Evolutionary conservation across 2,113 vertebrate genomes (phyloP), one percentile per base, ranked within the genome.

Genomic region (Archocentrus centrarchus): DNA sequence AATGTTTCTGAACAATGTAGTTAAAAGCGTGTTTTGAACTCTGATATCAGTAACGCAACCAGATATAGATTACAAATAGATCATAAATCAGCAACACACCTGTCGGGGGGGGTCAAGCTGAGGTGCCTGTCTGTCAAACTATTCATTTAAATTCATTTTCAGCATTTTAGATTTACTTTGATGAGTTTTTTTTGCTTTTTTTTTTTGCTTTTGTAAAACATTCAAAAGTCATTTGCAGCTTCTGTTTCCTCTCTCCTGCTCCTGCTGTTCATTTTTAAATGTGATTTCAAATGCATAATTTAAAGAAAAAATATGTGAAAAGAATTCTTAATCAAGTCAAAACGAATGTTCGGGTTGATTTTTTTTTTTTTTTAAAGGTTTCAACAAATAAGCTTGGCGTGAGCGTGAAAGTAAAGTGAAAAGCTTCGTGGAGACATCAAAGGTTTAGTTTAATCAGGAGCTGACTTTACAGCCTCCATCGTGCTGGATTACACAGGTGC

Each of bases 401-500:
- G 11, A 15, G 11, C 30, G 13, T 59, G 9, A 70, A 59, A 55
- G 68, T 20, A 61, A 18, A 47, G 8, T n/a, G 15, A 77, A 22
- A 61, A 20, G 68, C 27, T 73, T 73, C 6, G 15, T 18, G 17
- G 6, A 53, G 53, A 18, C 30, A 50, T 47, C 59, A 44, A 32
- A 79, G 70, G 24, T 50, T 41, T 63, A 20, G 59, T 76, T 14
- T 35, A 30, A 89, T 39, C 73, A 79, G 83, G 60, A 84, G 47
- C 61, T 27, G 55, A 20, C n/a, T 91, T 89, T 87, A 88, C 59
- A 61, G 75, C 78, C 22, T 75, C 11, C 1, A 47, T 88, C 14
- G 3, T 37, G 24, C 22, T 59, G 11, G 75, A 39, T 76, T 63
- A 79, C 66, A 37, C 37, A 3, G 70, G 44, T 41, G 53, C 62